Percentiles rank a stretch among this genome's conserved stretches.
These are phyloP conservation scores for Hyposoter didymator DNA, from an alignment of 2,888 invertebrate species.

Conservation along the genomic window DNA sequence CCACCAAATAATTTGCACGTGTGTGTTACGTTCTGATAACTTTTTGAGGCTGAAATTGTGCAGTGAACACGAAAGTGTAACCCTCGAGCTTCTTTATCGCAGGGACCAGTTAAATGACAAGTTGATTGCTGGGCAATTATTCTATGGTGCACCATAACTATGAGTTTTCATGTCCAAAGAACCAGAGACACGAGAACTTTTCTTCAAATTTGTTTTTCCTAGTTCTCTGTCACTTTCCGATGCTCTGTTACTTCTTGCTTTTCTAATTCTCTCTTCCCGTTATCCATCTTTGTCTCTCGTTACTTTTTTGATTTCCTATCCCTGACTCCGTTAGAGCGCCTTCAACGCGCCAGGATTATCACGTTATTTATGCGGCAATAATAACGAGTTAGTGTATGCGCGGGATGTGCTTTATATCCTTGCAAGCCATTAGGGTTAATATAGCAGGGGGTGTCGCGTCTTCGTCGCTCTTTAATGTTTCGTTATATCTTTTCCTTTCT, in stretches of 20 bases:
- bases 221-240: slow-evolving; percentile 54
- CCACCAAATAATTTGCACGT: not conserved
- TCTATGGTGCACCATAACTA: not conserved
- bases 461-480: slow-evolving; percentile 57
- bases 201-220: slow-evolving; percentile 57
- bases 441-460: slow-evolving; percentile 77
- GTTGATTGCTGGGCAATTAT: slow-evolving; percentile 14
- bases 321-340: slow-evolving; percentile 70
- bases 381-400: slow-evolving; percentile 84
- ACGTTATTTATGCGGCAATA: slow-evolving; percentile 84
- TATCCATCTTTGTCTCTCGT: slow-evolving; percentile 68
- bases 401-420: slow-evolving; percentile 84
- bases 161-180: slow-evolving; percentile 19
- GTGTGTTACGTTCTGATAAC: not conserved
- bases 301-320: slow-evolving; percentile 52
- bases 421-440: slow-evolving; percentile 84
- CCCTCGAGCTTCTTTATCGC: not conserved
- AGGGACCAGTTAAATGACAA: not conserved
- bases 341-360: slow-evolving; percentile 81
- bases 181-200: slow-evolving; percentile 60
- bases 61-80: not conserved
- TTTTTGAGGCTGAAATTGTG: not conserved
- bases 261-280: slow-evolving; percentile 62
- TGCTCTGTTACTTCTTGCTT: slow-evolving; percentile 51
- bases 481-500: slow-evolving; percentile 46